A percentile compares a stretch with the other conserved stretches of the same genome.
Evolutionary conservation across 2,888 invertebrate genomes (phyloP).

Genomic region (Eilema depressum): DNA sequence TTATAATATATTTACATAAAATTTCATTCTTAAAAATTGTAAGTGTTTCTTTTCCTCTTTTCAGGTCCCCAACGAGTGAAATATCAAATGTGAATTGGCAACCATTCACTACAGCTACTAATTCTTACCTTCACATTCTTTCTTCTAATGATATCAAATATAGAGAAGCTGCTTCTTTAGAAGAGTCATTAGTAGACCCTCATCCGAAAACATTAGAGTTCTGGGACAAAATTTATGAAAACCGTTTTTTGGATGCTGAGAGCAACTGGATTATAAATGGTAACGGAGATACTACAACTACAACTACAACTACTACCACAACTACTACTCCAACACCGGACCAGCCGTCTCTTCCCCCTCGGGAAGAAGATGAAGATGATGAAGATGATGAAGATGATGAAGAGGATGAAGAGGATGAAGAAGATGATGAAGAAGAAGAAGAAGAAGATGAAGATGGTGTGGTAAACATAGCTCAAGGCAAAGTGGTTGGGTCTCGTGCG

Average conservation of each 20-base stretch:
- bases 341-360: not conserved
- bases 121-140: conserved; percentile 63
- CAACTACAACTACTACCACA: not conserved
- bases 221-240: conserved; percentile 71
- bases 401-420: not conserved
- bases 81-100: conserved; percentile 65
- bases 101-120: conserved; percentile 57
- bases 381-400: not conserved
- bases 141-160: conserved; percentile 59
- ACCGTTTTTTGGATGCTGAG: conserved; percentile 71
- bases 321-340: not conserved
- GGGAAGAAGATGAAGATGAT: not conserved
- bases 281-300: conserved; percentile 30
- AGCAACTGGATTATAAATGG: conserved; percentile 63
- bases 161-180: conserved; percentile 53
- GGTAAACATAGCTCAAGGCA: conserved; percentile 69
- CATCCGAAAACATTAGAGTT: conserved; percentile 61
- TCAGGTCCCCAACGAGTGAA: conserved; percentile 64
- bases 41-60: conserved; percentile 36
- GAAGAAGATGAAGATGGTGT: not conserved
- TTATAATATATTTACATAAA: too few species aligned
- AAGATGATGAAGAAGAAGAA: not conserved
- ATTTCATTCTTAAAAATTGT: too few species aligned
- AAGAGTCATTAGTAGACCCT: conserved; percentile 63
- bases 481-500: conserved; percentile 63